Base-by-base conservation (phyloP, 2,113 vertebrate genomes). In the Datnioides undecimradiatus region DNA sequence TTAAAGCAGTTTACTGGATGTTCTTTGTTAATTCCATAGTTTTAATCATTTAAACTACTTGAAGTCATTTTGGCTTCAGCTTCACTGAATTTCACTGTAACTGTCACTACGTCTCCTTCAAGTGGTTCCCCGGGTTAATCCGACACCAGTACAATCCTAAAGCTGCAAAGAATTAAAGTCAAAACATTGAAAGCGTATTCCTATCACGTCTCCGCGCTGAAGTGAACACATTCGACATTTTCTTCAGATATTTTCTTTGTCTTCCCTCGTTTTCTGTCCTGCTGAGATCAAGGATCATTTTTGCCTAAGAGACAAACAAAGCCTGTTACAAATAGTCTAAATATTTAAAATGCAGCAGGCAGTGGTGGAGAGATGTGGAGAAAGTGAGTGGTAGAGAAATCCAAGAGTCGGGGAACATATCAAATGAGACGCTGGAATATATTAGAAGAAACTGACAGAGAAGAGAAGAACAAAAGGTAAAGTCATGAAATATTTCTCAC, bases 381-480 rank as follows among this genome's bases (percentile, higher is more conserved):
- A 62, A 17, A 25, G 8, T 43, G 21, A 51, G 14, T 23, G 0
- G 5, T 2, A 3, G 29, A 31, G 8, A 14, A 25, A 19, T 2
- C 12, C 34, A n/a, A 17, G 5, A 10, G 55, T 41, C 0, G 0
- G 25, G 31, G 11, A 51, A 38, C 7, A 23, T 67, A 16, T 25
- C n/a, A 51, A 57, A 58, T 45, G 8, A 59, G 11, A 54, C 11
- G 6, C 8, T 8, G 5, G 6, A 63, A 23, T 52, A 45, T 36
- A 23, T 17, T 13, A 43, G 29, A 45, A 67, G 43, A 27, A 45
- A 36, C 11, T 68, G 54, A 33, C 34, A 21, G n/a, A 51, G 14
- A 13, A 9, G 27, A 51, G 36, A 27, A 46, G 40, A 60, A 57
- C 29, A 55, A 66, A 67, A 55, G 57, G 71, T 75, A 23, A 29